phyloP scores from a whole-genome alignment of 2,113 vertebrate species.

The Hydrochoerus hydrochaeris region DNA sequence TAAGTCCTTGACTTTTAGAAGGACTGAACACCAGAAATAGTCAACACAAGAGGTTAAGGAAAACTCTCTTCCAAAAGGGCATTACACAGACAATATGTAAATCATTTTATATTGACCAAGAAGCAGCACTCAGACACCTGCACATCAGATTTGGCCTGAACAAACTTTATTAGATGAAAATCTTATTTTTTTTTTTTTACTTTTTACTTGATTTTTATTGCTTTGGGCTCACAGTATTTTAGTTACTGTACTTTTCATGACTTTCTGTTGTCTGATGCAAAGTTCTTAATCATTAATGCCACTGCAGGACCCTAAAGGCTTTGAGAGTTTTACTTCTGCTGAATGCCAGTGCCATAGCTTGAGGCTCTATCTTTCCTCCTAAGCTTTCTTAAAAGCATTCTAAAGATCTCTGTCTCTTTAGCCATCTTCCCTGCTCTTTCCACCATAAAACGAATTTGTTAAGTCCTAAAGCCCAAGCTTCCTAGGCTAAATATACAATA shows the following conservation, averaged over 20 bases:
- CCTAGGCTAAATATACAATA: neutral
- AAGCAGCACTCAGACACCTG: neutral
- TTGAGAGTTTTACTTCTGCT: neutral
- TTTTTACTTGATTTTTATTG: neutral
- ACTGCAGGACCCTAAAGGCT: neutral
- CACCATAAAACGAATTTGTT: neutral
- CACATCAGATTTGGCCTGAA: neutral
- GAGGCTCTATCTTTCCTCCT: neutral
- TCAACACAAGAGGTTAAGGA: neutral
- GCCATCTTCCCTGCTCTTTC: neutral
- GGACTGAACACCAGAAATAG: neutral
- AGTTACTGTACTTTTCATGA: neutral
- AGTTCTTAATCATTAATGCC: neutral
- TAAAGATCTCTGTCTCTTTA: neutral
- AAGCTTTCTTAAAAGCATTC: neutral
- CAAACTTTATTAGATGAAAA: neutral
- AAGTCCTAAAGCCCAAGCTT: neutral
- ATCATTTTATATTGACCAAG: neutral
- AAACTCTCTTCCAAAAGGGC: neutral
- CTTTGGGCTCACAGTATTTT: neutral
- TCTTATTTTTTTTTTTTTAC: neutral
- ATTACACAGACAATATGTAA: neutral
- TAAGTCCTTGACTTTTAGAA: neutral
- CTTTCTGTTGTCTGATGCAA: neutral
- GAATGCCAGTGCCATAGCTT: neutral